phyloP scores from a whole-genome alignment of 2,797 vertebrate genomes.

The Ceryle rudis region DNA sequence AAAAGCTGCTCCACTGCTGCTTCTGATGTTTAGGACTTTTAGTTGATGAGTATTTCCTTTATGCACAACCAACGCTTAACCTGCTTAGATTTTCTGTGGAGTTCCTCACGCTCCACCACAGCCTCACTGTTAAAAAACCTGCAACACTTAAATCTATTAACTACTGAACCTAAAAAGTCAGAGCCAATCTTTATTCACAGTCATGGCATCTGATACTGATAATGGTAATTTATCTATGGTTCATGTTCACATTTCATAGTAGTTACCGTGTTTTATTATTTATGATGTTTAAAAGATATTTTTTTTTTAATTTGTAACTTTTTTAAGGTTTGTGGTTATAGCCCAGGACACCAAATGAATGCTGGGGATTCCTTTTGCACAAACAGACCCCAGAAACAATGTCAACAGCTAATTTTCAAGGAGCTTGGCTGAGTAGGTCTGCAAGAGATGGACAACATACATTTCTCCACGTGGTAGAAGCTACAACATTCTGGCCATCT shows the following conservation, averaged over 20 bases:
- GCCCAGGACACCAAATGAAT: not conserved
- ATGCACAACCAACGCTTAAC: not conserved
- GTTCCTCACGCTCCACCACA: not conserved
- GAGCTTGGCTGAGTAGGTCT: not conserved
- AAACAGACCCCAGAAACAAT: not conserved
- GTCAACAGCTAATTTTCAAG: not conserved
- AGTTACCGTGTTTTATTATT: not conserved
- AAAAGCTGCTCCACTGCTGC: not conserved
- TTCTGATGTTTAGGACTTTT: not conserved
- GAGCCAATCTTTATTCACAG: not conserved
- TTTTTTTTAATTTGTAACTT: not conserved
- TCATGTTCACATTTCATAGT: not conserved
- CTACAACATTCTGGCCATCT: not conserved
- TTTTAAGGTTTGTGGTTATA: not conserved
- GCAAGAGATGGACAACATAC: not conserved
- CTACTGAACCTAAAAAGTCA: not conserved
- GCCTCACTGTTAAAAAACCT: not conserved
- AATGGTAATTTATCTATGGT: not conserved
- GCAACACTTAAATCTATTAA: not conserved
- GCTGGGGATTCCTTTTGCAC: not conserved
- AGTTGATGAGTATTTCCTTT: not conserved
- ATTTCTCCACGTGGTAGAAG: not conserved
- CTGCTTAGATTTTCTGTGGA: not conserved
- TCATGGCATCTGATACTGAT: not conserved
- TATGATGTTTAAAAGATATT: not conserved